phyloP scores from a whole-genome alignment of 2,888 invertebrate genomes.

The Flexamia atlantica region DNA sequence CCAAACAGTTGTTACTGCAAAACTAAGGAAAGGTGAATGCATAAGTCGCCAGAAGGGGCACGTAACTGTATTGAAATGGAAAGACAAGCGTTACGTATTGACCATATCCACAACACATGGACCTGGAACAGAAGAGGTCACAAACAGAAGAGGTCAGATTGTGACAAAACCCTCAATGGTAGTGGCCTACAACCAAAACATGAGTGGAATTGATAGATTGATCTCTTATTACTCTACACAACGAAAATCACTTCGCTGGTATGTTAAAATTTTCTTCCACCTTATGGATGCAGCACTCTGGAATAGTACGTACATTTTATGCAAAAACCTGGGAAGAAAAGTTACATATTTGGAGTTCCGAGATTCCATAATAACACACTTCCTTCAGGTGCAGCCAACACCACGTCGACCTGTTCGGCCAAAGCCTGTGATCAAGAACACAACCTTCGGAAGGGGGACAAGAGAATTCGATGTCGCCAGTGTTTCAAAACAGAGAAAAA shows the following conservation, averaged over 20 bases:
- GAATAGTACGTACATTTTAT: neutral
- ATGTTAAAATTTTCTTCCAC: slow-evolving; percentile 35
- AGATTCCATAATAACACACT: no score
- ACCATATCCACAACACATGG: slow-evolving; percentile 58
- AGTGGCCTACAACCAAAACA: slow-evolving; percentile 26
- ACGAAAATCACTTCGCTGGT: slow-evolving; percentile 30
- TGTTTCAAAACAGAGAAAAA: no score
- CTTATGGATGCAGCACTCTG: slow-evolving; percentile 17
- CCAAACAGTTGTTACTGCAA: neutral
- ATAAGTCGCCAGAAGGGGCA: neutral
- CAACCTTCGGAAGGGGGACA: no score
- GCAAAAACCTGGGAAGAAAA: no score
- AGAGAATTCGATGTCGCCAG: no score
- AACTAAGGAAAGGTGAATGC: slow-evolving; percentile 9
- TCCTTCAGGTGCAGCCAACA: no score
- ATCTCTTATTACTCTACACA: slow-evolving; percentile 14
- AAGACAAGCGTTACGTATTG: slow-evolving; percentile 47
- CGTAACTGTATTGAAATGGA: slow-evolving; percentile 52
- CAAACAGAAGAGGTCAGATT: neutral
- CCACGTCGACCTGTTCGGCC: no score
- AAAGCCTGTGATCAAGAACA: no score
- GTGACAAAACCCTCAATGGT: slow-evolving; percentile 38
- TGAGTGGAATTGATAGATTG: slow-evolving; percentile 55
- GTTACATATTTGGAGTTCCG: no score
- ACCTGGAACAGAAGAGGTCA: slow-evolving; percentile 33